phyloP scores from a whole-genome alignment of 2,113 vertebrate species.

The Microcebus lehilahytsara region DNA sequence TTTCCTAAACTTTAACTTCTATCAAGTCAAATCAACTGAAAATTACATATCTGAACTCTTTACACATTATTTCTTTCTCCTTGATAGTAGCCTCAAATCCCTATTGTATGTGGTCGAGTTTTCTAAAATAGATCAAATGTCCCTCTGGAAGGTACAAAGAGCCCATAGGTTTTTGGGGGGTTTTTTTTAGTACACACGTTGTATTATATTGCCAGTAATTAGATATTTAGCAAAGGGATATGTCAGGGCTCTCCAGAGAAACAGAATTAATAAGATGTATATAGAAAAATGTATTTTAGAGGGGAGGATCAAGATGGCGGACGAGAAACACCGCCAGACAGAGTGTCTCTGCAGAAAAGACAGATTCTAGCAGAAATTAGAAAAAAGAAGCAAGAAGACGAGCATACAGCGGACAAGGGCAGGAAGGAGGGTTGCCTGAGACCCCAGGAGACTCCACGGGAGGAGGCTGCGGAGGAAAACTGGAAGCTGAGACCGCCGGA shows the following conservation, averaged over 20 bases:
- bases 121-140: conserved; percentile 16
- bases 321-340: no score
- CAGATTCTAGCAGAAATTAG: no score
- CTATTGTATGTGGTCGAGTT: neutral
- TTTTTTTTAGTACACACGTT: neutral
- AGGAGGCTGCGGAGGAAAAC: no score
- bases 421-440: no score
- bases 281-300: neutral
- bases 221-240: neutral
- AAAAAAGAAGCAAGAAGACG: no score
- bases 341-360: no score
- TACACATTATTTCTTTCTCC: neutral
- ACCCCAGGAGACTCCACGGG: no score
- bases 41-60: neutral
- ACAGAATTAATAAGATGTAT: neutral
- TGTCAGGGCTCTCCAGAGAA: neutral
- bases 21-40: neutral
- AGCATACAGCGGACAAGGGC: no score
- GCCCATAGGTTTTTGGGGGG: neutral
- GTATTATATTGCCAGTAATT: neutral
- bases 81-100: neutral
- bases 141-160: neutral
- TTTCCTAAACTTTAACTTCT: neutral
- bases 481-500: no score
- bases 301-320: no score